Evolutionary conservation across 92 coral and sea anemone species (phyloP).

Genomic region (Actinostola sp.): DNA sequence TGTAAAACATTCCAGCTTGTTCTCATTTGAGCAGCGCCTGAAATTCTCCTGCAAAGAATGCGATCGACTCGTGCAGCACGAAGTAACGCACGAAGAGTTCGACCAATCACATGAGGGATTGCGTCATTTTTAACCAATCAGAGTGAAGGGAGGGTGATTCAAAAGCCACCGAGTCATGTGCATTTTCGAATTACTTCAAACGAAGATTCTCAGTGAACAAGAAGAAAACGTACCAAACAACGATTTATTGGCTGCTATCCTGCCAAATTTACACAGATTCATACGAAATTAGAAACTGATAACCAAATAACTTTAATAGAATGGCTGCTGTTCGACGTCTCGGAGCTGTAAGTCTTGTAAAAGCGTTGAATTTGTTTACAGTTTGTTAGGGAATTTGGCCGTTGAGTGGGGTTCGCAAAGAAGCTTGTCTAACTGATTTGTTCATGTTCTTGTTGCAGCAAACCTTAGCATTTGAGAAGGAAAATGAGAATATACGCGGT

Average conservation of each 20-base stretch:
- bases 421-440: not conserved
- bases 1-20: not conserved
- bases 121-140: constrained; percentile 73
- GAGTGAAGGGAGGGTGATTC: constrained; percentile 85
- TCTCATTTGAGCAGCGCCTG: too few relatives aligned
- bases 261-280: not conserved
- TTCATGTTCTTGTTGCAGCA: constrained; percentile 42
- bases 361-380: not conserved
- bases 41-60: too few relatives aligned
- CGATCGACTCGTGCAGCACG: not conserved
- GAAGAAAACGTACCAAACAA: not conserved
- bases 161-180: constrained; percentile 73
- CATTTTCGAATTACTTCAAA: constrained; percentile 34
- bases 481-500: constrained; percentile 59
- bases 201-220: constrained; percentile 45
- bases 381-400: not conserved
- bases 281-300: not conserved
- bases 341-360: constrained; percentile 75
- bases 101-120: constrained; percentile 18
- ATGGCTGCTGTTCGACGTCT: constrained; percentile 96
- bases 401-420: not conserved
- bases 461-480: constrained; percentile 57
- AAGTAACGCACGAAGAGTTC: constrained; percentile 1
- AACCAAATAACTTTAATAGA: not conserved
- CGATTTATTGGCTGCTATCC: not conserved